These are phyloP conservation scores for Podotricha telesiphe DNA, from an alignment of 2,888 invertebrate species.

Conservation along the genomic window DNA sequence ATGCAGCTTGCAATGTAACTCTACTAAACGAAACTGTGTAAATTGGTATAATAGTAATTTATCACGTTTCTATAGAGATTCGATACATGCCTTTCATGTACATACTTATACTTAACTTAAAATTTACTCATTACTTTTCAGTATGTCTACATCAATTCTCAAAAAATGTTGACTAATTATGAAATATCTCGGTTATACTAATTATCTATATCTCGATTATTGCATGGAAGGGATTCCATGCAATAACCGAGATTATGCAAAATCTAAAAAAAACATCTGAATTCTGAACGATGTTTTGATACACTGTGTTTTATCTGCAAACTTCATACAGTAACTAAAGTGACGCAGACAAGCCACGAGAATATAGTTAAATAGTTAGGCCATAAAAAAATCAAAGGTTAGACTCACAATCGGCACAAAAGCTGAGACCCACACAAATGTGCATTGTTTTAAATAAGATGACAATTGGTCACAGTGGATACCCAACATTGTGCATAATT, in stretches of 20 bases:
- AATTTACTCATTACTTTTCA: no score
- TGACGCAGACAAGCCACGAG: not conserved
- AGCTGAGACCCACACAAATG: constrained; percentile 18
- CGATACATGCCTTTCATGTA: no score
- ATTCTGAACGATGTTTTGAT: not conserved
- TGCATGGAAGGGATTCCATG: no score
- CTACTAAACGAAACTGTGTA: not conserved
- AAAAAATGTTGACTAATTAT: no score
- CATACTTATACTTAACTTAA: no score
- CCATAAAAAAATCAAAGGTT: constrained; percentile 2
- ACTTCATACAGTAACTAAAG: not conserved
- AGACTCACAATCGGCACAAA: constrained; percentile 23
- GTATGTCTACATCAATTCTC: no score
- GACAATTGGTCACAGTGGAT: constrained; percentile 46
- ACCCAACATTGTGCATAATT: constrained; percentile 43
- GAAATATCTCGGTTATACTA: no score
- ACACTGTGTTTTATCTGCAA: no score
- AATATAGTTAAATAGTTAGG: not conserved
- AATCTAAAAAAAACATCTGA: no score
- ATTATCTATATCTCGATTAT: no score
- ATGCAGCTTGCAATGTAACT: constrained; percentile 35
- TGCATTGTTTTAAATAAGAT: constrained; percentile 34
- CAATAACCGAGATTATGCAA: no score
- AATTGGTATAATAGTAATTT: not conserved
- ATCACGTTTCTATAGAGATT: not conserved